These are phyloP conservation scores for Cephalopterus ornatus DNA, from an alignment of 2,113 vertebrate species.

Conservation along the genomic window DNA sequence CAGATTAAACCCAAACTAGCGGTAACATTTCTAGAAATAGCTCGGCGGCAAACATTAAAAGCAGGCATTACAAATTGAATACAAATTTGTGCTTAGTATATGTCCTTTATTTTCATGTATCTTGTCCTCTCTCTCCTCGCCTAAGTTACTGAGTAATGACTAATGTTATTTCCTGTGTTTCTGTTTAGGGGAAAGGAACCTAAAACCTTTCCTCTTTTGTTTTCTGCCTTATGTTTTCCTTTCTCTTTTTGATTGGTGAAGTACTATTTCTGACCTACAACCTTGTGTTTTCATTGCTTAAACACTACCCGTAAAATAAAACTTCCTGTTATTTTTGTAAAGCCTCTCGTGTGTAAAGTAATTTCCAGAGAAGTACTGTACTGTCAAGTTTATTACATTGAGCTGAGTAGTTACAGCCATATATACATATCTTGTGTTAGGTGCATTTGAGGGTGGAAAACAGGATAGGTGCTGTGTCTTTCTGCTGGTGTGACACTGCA, in stretches of 20 bases:
- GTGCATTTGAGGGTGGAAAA: not conserved
- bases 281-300: not conserved
- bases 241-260: not conserved
- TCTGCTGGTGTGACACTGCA: not conserved
- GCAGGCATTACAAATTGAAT: conserved; percentile 9
- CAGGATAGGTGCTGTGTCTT: not conserved
- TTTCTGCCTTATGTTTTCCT: not conserved
- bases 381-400: not conserved
- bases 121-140: not conserved
- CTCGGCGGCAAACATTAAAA: not conserved
- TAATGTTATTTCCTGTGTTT: not conserved
- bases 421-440: not conserved
- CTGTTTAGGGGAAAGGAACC: not conserved
- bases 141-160: not conserved
- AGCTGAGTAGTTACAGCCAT: not conserved
- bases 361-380: not conserved
- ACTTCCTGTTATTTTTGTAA: not conserved
- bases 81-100: not conserved
- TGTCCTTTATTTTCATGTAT: not conserved
- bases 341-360: not conserved
- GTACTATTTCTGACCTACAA: not conserved
- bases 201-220: not conserved
- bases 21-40: conserved; percentile 66
- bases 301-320: not conserved
- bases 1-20: conserved; percentile 47